Evolutionary conservation across 2,888 invertebrate species (phyloP), one percentile per base, ranked within the genome.

Genomic region (Oscheius sp.): DNA sequence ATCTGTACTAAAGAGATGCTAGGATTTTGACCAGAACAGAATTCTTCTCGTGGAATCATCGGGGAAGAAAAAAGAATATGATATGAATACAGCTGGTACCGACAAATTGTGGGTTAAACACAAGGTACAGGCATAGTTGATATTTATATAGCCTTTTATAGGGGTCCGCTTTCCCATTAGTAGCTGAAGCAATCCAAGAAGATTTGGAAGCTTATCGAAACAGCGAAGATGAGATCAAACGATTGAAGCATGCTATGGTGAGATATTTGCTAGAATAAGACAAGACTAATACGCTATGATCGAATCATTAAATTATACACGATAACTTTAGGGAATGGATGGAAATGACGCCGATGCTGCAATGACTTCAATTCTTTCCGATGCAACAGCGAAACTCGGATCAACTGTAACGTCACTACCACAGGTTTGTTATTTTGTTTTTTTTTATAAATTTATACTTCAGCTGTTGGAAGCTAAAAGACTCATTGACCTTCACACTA

Each of bases 161-260:
- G 70, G 86, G 86, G 75, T 90, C 89, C 78, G 91, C 91, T 13
- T 92, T 92, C 82, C 92, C 92, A 7, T 87, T 88, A 1, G 99
- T 99, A 0, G 99, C 99, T 1, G 99, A 99, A 90, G 95, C 98
- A 5, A 97, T 99, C 80, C 98, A 99, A 89, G 96, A 96, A 90
- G 96, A 97, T 90, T 90, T 99, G 74, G 99, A 99, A 89, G 93
- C 94, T 78, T 98, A 98, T 89, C 92, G 93, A 89, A 91, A 93
- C 69, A 95, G 94, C 41, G 99, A 99, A 90, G 96, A 96, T 70
- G 96, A 99, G 91, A 96, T 99, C 3, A 97, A 96, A 88, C 93
- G 93, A 84, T 90, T 99, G 12, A 99, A 97, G 89, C 92, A 93
- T 58, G 93, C 95, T 0, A 96, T 99, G 96, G 92, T 91, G 78